Percentiles rank a stretch among this genome's conserved stretches.
These are phyloP conservation scores for Limnodromus scolopaceus DNA, from an alignment of 2,797 vertebrate species.

Conservation along the genomic window DNA sequence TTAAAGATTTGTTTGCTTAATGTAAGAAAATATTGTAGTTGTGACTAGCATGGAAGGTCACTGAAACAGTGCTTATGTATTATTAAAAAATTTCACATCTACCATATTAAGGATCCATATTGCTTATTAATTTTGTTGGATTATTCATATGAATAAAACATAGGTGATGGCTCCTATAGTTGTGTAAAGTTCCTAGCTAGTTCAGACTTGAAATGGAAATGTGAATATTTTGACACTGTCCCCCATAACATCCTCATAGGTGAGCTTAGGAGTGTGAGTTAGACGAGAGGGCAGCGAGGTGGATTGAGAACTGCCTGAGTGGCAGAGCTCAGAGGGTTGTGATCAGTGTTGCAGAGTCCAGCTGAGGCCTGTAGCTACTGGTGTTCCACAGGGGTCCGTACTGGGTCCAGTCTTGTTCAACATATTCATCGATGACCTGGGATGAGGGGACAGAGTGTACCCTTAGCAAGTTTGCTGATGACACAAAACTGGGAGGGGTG, in stretches of 20 bases:
- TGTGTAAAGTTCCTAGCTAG: neutral
- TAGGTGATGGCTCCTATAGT: neutral
- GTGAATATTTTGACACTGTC: neutral
- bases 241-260: neutral
- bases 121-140: neutral
- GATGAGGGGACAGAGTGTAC: neutral
- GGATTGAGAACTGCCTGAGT: neutral
- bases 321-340: neutral
- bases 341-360: neutral
- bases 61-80: neutral
- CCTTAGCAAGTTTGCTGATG: neutral
- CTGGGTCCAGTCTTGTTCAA: neutral
- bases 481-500: neutral
- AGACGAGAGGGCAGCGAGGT: neutral
- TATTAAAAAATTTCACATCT: neutral
- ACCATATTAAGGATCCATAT: neutral
- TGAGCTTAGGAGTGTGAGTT: neutral
- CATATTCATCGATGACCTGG: neutral
- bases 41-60: neutral
- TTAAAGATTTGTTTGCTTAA: neutral
- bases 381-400: neutral
- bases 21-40: neutral
- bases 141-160: neutral
- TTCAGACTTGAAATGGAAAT: neutral
- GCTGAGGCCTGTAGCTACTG: neutral